Evolutionary conservation across 2,888 invertebrate genomes (phyloP).

Genomic region (Autographa gamma): DNA sequence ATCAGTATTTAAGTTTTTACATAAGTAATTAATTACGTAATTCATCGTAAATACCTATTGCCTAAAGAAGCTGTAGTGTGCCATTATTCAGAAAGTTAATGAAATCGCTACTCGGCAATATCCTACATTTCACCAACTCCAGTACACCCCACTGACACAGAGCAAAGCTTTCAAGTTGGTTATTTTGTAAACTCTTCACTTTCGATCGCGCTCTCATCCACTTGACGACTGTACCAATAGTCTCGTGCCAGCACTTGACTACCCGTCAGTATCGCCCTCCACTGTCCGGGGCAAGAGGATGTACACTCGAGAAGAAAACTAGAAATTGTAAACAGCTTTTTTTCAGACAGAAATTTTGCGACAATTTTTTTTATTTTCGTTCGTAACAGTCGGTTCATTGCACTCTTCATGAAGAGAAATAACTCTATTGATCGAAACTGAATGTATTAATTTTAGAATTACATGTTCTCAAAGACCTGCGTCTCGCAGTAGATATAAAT

Average conservation of each 20-base stretch:
- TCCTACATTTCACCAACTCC: constrained; percentile 25
- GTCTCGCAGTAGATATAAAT: too few relatives aligned
- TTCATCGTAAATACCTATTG: too few relatives aligned
- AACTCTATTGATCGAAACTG: too few relatives aligned
- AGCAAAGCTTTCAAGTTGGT: constrained; percentile 61
- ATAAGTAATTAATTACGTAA: too few relatives aligned
- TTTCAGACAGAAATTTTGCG: too few relatives aligned
- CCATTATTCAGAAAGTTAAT: neutral
- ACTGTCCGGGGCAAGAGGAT: neutral
- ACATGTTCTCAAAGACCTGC: too few relatives aligned
- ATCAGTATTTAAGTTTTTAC: too few relatives aligned
- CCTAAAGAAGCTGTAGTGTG: neutral
- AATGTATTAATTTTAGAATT: too few relatives aligned
- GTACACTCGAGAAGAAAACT: neutral
- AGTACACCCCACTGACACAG: constrained; percentile 38
- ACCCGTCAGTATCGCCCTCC: constrained; percentile 9
- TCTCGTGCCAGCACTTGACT: constrained; percentile 35
- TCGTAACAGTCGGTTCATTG: too few relatives aligned
- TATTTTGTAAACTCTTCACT: constrained; percentile 63
- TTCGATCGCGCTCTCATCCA: constrained; percentile 58
- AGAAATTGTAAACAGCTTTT: too few relatives aligned
- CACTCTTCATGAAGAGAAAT: too few relatives aligned
- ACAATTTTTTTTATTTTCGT: too few relatives aligned
- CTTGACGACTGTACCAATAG: constrained; percentile 45
- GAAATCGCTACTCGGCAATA: neutral